A percentile compares a stretch with the other conserved stretches of the same genome.
These are phyloP conservation scores for Oryzias woworae DNA, from an alignment of 2,113 vertebrate genomes.

Conservation along the genomic window DNA sequence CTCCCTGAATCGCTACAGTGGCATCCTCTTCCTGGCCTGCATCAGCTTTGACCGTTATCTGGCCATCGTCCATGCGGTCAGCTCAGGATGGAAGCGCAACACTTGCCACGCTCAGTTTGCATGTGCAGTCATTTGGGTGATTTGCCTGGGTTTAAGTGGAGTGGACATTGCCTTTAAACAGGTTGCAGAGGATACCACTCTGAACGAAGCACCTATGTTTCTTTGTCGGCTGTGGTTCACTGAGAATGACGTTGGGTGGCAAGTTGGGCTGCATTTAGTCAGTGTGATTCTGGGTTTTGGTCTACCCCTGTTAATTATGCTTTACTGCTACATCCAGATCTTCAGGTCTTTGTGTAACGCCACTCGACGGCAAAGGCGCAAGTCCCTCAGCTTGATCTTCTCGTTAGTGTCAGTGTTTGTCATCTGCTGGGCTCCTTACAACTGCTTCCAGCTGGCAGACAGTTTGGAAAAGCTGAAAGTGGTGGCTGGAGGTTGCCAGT, in stretches of 20 bases:
- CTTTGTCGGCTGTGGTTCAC: slow-evolving; percentile 66
- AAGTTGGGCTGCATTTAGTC: slow-evolving; percentile 67
- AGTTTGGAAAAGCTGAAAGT: slow-evolving; percentile 60
- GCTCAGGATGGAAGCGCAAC: slow-evolving; percentile 69
- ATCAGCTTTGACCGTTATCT: slow-evolving; percentile 85
- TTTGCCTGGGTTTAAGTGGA: slow-evolving; percentile 68
- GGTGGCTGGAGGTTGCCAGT: slow-evolving; percentile 54
- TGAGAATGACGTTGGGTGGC: slow-evolving; percentile 59
- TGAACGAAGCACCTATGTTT: accelerated
- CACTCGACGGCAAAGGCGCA: slow-evolving; percentile 73
- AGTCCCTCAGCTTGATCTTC: slow-evolving; percentile 74
- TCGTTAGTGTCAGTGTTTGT: slow-evolving; percentile 77
- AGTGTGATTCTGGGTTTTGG: slow-evolving; percentile 76
- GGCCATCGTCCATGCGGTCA: slow-evolving; percentile 78
- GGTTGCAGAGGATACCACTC: slow-evolving; percentile 4
- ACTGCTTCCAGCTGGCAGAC: slow-evolving; percentile 73
- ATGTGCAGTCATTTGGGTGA: slow-evolving; percentile 74
- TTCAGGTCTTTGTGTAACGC: slow-evolving; percentile 75
- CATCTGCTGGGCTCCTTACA: slow-evolving; percentile 82
- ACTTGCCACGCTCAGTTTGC: slow-evolving; percentile 73
- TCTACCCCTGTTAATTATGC: slow-evolving; percentile 79
- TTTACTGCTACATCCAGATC: slow-evolving; percentile 82
- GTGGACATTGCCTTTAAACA: slow-evolving; percentile 73
- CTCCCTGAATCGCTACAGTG: slow-evolving; percentile 80
- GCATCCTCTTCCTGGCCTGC: slow-evolving; percentile 81